Percentiles rank a stretch among this genome's conserved stretches.
These are phyloP conservation scores for Lepilemur ruficaudatus DNA, from an alignment of 2,797 vertebrate species.

Conservation along the genomic window DNA sequence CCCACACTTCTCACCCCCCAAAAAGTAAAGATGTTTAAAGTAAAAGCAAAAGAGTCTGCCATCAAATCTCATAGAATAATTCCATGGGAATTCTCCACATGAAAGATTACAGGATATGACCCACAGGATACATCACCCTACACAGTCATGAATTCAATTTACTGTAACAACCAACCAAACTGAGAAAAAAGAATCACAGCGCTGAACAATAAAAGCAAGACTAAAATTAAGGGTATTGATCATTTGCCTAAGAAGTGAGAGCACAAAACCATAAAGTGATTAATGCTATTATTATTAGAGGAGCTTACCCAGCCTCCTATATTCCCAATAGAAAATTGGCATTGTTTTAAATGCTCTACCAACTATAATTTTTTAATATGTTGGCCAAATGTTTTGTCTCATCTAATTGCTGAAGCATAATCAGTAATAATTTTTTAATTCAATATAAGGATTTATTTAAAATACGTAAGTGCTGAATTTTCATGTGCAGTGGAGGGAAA, in stretches of 20 bases:
- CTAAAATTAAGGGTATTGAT: conserved; percentile 58
- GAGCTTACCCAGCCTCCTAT: background rate
- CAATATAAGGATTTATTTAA: background rate
- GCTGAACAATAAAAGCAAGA: background rate
- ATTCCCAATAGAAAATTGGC: background rate
- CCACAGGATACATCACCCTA: conserved; percentile 5
- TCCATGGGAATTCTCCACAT: conserved; percentile 65
- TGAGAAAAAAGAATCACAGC: conserved; percentile 17
- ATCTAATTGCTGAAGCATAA: background rate
- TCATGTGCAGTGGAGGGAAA: background rate
- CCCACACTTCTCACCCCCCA: background rate
- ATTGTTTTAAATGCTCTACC: background rate
- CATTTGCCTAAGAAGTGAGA: conserved; percentile 30
- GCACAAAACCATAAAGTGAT: background rate
- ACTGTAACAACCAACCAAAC: conserved; percentile 65
- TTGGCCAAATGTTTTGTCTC: background rate
- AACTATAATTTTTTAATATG: background rate
- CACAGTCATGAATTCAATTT: conserved; percentile 72
- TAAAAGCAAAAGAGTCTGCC: conserved; percentile 38
- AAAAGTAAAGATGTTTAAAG: conserved; percentile 62
- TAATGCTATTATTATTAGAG: background rate
- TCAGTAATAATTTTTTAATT: conserved; percentile 30
- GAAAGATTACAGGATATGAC: conserved; percentile 68
- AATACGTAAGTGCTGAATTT: conserved; percentile 10
- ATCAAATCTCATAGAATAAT: conserved; percentile 37